Evolutionary conservation across 2,888 invertebrate genomes (phyloP).

Genomic region (Polydrusus tereticollis): DNA sequence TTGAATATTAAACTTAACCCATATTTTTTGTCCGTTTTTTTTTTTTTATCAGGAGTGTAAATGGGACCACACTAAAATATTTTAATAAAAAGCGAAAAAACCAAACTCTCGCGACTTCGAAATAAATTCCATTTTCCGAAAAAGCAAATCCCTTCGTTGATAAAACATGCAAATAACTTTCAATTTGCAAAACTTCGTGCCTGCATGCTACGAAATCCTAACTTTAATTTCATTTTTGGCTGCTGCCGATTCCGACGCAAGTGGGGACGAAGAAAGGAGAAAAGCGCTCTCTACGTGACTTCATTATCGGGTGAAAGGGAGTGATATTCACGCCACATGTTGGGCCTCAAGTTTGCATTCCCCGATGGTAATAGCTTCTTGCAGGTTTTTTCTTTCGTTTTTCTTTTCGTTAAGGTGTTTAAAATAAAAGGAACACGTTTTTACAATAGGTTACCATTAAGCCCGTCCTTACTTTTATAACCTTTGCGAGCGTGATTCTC

Average conservation of each 20-base stretch:
- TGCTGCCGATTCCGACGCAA: slow-evolving; percentile 31
- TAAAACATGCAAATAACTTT: slow-evolving; percentile 48
- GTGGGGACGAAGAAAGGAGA: slow-evolving; percentile 27
- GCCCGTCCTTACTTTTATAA: slow-evolving; percentile 23
- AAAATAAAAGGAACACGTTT: slow-evolving; percentile 40
- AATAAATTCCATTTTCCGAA: slow-evolving; percentile 10
- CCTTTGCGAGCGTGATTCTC: slow-evolving; percentile 13
- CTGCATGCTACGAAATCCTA: slow-evolving; percentile 42
- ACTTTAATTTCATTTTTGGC: slow-evolving; percentile 46
- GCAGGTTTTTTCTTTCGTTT: slow-evolving; percentile 27
- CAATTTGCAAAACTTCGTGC: slow-evolving; percentile 44
- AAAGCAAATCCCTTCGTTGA: slow-evolving; percentile 27
- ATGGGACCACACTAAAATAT: background rate
- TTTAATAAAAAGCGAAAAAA: slow-evolving; percentile 3
- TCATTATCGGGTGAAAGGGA: slow-evolving; percentile 43
- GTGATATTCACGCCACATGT: slow-evolving; percentile 47
- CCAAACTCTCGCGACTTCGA: background rate
- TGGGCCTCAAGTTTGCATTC: slow-evolving; percentile 43
- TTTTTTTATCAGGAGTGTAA: background rate
- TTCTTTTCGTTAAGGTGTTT: slow-evolving; percentile 33
- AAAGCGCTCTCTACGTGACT: slow-evolving; percentile 46
- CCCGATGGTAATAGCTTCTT: slow-evolving; percentile 42
- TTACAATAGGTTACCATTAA: slow-evolving; percentile 34
- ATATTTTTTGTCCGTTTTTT: too few species aligned
- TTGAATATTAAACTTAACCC: too few species aligned